Evolutionary conservation across 2,888 invertebrate species (phyloP), one percentile per base, ranked within the genome.

Genomic region (Chydorus sphaericus): DNA sequence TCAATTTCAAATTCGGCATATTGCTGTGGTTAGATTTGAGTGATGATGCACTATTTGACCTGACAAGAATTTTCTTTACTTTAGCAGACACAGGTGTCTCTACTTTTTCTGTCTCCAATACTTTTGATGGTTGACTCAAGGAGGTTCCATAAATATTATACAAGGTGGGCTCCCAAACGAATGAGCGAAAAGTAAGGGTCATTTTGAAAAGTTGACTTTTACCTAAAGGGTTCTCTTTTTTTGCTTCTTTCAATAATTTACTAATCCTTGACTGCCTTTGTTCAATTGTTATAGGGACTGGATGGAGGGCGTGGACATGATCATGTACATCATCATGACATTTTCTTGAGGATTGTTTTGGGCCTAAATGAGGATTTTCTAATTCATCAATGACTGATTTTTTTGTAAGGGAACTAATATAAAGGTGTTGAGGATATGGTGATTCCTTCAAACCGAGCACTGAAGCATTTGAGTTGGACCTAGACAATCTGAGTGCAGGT

Each of bases 221-320:
- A 8, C 51, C 30, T 33, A 51, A 20, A 3, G 51, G 51, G 16
- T 51, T 51, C 14, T 51, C 51, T 51, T 30, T 51, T 16, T 30
- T 18, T 3, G 33, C 33, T 18, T 51, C 51, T 8, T 8, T 18
- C 16, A 51, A 23, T 14, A 51, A 10, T 2, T 4, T 31, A 10
- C 33, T 30, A 7, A 51, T 51, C 33, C 51, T 30, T 1, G 30
- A 20, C 16, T 33, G 30, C 23, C 51, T 30, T 51, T 51, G 18
- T 16, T 33, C 39, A 10, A 23, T 7, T 10, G 39, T 39, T 8
- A 39, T 39, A 7, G 39, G n/a, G 8, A n/a, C 8, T 6, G 39
- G 39, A n/a, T 39, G n/a, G n/a, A n/a, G n/a, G n/a, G n/a, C n/a
- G n/a, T n/a, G n/a, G n/a, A n/a, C n/a, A n/a, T n/a, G n/a, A n/a